Base-by-base conservation (phyloP, 2,113 vertebrate species). In the Orycteropus afer region DNA sequence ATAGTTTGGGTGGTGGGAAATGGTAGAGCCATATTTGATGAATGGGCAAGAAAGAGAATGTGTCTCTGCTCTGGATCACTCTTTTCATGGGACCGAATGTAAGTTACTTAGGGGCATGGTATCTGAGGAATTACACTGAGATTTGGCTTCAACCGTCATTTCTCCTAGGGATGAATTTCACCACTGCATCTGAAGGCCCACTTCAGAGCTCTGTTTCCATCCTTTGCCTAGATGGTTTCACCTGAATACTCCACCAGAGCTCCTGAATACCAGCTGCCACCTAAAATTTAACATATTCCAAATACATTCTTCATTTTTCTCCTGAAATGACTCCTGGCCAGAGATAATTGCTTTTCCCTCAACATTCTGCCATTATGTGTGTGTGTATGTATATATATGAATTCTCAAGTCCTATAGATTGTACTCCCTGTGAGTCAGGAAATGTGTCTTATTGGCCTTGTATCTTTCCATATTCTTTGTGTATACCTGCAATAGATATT, bases 151-250 rank as follows among this genome's bases (percentile, higher is more conserved):
- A 71, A 40, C 3, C 42, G 0, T 77, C 10, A 65, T 74, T 90
- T 82, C 86, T 93, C 29, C 20, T 89, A n/a, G 67, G 61, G 42
- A 17, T 84, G 12, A 82, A 65, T 29, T 69, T 96, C 27, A 90
- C 10, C 47, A 90, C 57, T 69, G 3, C 4, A 34, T 81, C 76
- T 51, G 78, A 90, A 63, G 11, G 20, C 5, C 55, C 29, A 11
- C 79, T 89, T 20, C 51, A 59, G 55, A 90, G 40, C 53, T 94
- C 47, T 73, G 1, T 81, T 57, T 29, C 76, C 13, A n/a, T 76
- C 51, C 78, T 90, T 32, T 25, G 63, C 34, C 42, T 90, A 71
- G 47, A 18, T 57, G 17, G 71, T 55, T 88, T 78, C 37, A 67
- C 65, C 2, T 49, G 59, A 49, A n/a, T n/a, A n/a, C n/a, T n/a